Evolutionary conservation across 2,888 invertebrate genomes (phyloP).

Genomic region (Meiosimyza platycephala): DNA sequence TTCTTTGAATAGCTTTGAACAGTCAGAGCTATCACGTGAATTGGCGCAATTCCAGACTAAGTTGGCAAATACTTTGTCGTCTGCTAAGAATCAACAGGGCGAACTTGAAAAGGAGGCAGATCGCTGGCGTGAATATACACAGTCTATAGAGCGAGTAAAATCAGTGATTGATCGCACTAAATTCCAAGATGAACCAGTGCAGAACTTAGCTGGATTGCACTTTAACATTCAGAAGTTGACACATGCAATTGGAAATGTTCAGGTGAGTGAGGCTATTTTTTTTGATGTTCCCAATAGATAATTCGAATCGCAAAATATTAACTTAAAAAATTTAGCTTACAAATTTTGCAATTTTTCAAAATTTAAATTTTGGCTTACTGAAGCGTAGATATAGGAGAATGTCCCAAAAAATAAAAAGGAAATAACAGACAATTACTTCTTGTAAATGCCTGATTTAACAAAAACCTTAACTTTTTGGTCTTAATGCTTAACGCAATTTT

Average conservation of each 20-base stretch:
- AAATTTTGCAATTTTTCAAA: no score
- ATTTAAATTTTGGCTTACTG: no score
- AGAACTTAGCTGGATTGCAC: conserved; percentile 83
- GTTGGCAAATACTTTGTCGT: conserved; percentile 83
- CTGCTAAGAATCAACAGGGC: conserved; percentile 83
- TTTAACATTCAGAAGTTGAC: conserved; percentile 85
- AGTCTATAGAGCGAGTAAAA: conserved; percentile 81
- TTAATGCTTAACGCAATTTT: no score
- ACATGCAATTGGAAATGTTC: conserved; percentile 77
- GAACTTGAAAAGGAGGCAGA: conserved; percentile 84
- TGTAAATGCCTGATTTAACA: no score
- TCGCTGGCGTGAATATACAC: conserved; percentile 87
- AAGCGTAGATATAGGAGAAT: no score
- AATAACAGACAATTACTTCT: no score
- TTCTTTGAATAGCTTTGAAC: conserved; percentile 82
- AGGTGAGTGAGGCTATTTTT: conserved; percentile 70
- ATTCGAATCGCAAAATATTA: no score
- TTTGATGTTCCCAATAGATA: background rate
- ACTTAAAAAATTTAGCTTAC: no score
- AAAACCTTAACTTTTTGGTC: no score
- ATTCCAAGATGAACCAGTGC: conserved; percentile 83
- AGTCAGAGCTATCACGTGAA: conserved; percentile 84
- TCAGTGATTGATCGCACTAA: conserved; percentile 79
- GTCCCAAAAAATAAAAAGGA: no score
- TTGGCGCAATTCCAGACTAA: conserved; percentile 84